A percentile compares a stretch with the other conserved stretches of the same genome.
These are phyloP conservation scores for Fragum fragum DNA, from an alignment of 2,888 invertebrate species.

Conservation along the genomic window DNA sequence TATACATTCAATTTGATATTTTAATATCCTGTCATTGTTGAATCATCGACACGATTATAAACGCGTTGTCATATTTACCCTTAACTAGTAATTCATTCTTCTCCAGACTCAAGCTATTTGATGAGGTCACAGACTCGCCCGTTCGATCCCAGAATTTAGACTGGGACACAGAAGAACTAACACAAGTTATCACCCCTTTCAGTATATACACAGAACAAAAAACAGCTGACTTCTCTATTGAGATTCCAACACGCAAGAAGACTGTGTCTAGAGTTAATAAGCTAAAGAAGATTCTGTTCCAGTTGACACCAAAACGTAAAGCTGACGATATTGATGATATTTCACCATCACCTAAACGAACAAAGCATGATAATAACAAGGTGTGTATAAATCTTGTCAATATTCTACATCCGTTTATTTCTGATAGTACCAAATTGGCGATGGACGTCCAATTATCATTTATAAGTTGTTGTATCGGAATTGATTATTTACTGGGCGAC, in stretches of 20 bases:
- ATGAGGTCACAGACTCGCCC: conserved; percentile 27
- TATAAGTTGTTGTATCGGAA: too few relatives aligned
- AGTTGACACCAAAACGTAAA: conserved; percentile 34
- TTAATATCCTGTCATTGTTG: too few relatives aligned
- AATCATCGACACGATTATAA: too few relatives aligned
- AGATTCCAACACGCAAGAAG: conserved; percentile 1
- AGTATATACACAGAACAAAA: conserved; percentile 34
- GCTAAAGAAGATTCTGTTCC: conserved; percentile 44
- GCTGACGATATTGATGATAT: conserved; percentile 34
- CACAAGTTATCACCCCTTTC: conserved; percentile 10
- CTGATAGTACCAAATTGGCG: too few relatives aligned
- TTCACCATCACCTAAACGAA: neutral
- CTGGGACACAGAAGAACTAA: neutral
- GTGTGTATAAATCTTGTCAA: too few relatives aligned
- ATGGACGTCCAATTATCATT: too few relatives aligned
- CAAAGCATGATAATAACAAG: neutral
- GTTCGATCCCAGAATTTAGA: conserved; percentile 21
- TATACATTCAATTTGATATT: too few relatives aligned
- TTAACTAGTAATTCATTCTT: too few relatives aligned
- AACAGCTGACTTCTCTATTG: conserved; percentile 29
- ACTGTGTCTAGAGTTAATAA: neutral
- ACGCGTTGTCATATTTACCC: too few relatives aligned
- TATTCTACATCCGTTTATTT: too few relatives aligned
- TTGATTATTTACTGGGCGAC: too few relatives aligned
- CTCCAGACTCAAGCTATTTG: conserved; percentile 35